A percentile compares a stretch with the other conserved stretches of the same genome.
phyloP scores from a whole-genome alignment of 2,888 invertebrate species.

The Morpho achilles region DNA sequence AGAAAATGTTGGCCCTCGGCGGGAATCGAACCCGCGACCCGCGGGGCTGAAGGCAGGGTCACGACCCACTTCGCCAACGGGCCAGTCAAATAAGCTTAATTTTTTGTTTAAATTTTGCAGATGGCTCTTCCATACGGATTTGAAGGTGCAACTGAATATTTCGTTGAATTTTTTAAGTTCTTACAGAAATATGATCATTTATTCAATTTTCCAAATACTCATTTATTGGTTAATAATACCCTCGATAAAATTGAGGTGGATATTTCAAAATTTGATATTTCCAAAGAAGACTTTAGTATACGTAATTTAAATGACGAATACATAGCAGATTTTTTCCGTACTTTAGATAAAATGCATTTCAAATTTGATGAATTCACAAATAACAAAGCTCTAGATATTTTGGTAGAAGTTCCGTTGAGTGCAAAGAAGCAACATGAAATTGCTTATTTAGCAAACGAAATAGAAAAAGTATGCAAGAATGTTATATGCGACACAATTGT shows the following conservation, averaged over 20 bases:
- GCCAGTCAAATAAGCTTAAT: too few relatives aligned
- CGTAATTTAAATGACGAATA: constrained; percentile 32
- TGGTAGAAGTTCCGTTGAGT: constrained; percentile 62
- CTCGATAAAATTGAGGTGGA: constrained; percentile 76
- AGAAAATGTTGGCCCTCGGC: too few relatives aligned
- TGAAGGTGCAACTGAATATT: constrained; percentile 62
- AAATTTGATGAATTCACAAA: constrained; percentile 33
- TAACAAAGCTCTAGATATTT: constrained; percentile 27
- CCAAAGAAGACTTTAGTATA: constrained; percentile 36
- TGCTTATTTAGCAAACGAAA: constrained; percentile 76
- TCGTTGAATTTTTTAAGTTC: constrained; percentile 76
- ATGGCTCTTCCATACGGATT: constrained; percentile 57
- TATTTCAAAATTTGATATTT: constrained; percentile 35
- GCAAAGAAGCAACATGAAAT: constrained; percentile 87
- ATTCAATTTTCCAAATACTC: constrained; percentile 82
- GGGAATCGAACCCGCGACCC: too few relatives aligned
- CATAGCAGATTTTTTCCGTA: constrained; percentile 41
- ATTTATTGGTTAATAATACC: constrained; percentile 76
- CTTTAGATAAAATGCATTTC: constrained; percentile 39
- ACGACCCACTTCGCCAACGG: too few relatives aligned
- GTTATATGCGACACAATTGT: constrained; percentile 75
- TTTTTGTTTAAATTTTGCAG: background rate
- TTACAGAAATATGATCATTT: constrained; percentile 81
- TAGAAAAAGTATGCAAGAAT: constrained; percentile 68
- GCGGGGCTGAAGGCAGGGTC: too few relatives aligned